Evolutionary conservation across 2,113 vertebrate species (phyloP), one percentile per base, ranked within the genome.

Genomic region (Dasypus novemcinctus): DNA sequence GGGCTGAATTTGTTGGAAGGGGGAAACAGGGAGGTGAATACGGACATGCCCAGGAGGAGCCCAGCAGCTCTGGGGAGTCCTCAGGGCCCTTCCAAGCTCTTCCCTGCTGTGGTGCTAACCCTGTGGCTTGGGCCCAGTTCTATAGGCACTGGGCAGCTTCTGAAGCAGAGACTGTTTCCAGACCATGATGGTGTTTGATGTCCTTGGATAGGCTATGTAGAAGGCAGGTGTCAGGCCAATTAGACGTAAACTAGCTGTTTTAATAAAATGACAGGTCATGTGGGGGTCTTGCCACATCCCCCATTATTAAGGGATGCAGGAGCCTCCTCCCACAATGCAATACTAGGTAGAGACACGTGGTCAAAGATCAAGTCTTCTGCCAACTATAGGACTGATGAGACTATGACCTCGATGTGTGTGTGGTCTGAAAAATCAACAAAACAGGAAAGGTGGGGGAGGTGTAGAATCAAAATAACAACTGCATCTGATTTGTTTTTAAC

Each of bases 371-470:
- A 61, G 25, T 41, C 76, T 83, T 91, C 82, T 69, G 43, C 41
- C 59, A 33, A 46, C 31, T 80, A 38, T 15, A 85, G 90, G 76
- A 41, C 0, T 25, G 71, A 84, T 71, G 92, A 79, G 33, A 66
- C 41, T 59, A 33, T 9, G 5, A 74, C 31, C 46, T 54, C 83
- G 89, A 31, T 84, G 46, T 72, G 84, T 87, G 80, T 80, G 81
- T 84, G 75, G 75, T 85, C 87, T 97, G 74, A 79, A 84, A 87
- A 95, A 74, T 84, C 86, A 80, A 88, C 49, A 57, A 94, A 87
- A 90, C 49, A 88, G 75, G 72, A 64, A 91, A n/a, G 59, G 20
- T 21, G 38, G n/a, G 41, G 81, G 25, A 17, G 12, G 13, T 21
- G n/a, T n/a, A 43, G 12, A 95, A 72, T 87, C 85, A 84, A 95